Conservation (phyloP, 1,140 invertebrate genomes). For the Caenorhabditis briggsae region DNA sequence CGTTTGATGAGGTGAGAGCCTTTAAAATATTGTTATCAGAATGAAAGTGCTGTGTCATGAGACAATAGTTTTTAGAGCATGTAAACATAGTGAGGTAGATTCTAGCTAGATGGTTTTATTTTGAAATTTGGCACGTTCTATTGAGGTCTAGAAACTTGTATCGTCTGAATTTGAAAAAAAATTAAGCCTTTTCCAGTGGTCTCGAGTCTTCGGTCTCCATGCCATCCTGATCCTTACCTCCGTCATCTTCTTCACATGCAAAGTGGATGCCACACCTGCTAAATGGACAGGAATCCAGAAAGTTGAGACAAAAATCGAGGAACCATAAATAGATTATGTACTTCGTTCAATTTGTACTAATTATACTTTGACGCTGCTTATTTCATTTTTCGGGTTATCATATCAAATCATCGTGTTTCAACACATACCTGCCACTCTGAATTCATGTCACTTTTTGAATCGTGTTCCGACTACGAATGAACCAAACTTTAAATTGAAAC, state of each 20-base stretch:
- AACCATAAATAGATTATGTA: neutral
- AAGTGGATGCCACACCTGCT: neutral
- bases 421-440: neutral
- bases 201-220: conserved; percentile 5
- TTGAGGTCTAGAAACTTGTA: no score
- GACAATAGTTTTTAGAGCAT: neutral
- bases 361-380: neutral
- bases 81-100: neutral
- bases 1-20: conserved; percentile 34
- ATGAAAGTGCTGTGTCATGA: neutral
- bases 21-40: neutral
- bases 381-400: conserved; percentile 7
- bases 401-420: neutral
- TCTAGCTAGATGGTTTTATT: neutral
- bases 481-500: neutral
- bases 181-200: conserved; percentile 63
- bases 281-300: conserved; percentile 55
- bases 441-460: conserved; percentile 23
- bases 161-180: no score
- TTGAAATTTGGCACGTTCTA: no score
- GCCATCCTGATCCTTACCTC: conserved; percentile 39
- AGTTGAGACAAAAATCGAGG: neutral
- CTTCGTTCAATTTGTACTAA: neutral
- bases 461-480: neutral
- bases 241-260: conserved; percentile 41